A percentile compares a stretch with the other conserved stretches of the same genome.
phyloP scores from a whole-genome alignment of 2,888 invertebrate genomes.

The Drymonia ruficornis region DNA sequence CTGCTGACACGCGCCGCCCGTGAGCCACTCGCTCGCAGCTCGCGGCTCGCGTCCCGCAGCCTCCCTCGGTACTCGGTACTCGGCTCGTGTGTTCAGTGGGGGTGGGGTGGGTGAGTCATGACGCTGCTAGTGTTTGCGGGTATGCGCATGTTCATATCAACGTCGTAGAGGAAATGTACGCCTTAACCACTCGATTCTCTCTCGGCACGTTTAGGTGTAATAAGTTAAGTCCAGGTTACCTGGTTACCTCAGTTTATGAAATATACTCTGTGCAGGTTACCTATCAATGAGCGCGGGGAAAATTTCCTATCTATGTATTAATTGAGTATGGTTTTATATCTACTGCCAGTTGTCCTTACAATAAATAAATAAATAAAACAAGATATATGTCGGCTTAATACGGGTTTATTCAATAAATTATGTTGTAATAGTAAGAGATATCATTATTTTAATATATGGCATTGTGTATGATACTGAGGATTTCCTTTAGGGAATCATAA shows the following conservation, averaged over 20 bases:
- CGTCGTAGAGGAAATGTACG: no score
- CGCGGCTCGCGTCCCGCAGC: conserved; percentile 13
- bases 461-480: background rate
- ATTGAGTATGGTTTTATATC: no score
- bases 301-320: no score
- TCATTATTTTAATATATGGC: background rate
- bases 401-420: conserved; percentile 4
- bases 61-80: no score
- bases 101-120: background rate
- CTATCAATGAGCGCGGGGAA: no score
- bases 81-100: background rate
- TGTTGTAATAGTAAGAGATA: background rate
- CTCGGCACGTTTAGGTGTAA: no score
- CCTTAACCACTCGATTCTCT: no score
- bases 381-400: background rate
- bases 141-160: background rate
- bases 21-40: conserved; percentile 7
- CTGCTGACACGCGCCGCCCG: conserved; percentile 32
- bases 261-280: no score
- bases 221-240: no score
- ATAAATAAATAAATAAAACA: conserved; percentile 1
- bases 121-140: background rate
- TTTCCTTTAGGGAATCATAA: background rate
- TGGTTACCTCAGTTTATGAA: no score
- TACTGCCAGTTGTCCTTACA: no score